Percentiles rank a stretch among this genome's conserved stretches.
Conservation (phyloP, 23 tunicate genomes). For the Botrylloides violaceus region DNA sequence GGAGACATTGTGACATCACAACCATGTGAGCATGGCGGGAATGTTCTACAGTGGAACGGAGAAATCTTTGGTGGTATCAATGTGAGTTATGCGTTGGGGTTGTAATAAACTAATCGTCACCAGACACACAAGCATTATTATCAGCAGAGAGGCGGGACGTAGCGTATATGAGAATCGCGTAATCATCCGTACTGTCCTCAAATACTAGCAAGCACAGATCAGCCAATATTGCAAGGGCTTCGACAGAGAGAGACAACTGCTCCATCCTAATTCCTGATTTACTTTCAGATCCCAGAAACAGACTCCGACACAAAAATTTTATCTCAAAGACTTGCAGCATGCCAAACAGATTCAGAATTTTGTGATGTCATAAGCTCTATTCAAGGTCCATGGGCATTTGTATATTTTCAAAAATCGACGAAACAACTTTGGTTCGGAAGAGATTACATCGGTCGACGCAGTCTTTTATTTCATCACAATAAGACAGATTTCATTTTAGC, state of each 20-base stretch:
- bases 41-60: constrained; percentile 79
- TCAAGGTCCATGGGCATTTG: constrained; percentile 74
- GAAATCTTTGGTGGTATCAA: constrained; percentile 78
- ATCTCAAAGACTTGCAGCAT: constrained; percentile 6
- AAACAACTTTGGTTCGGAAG: constrained; percentile 57
- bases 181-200: no score
- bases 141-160: no score
- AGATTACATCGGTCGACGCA: constrained; percentile 85
- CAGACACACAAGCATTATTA: no score
- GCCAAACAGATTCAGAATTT: constrained; percentile 9
- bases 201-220: no score
- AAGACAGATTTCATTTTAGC: constrained; percentile 14
- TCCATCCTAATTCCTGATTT: not conserved
- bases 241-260: not conserved
- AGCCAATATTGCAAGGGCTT: no score
- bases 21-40: constrained; percentile 37
- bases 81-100: no score
- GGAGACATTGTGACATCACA: constrained; percentile 40
- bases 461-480: constrained; percentile 26
- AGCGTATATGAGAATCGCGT: no score
- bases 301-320: constrained; percentile 50
- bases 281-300: constrained; percentile 33
- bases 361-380: constrained; percentile 15
- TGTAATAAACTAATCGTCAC: no score
- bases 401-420: constrained; percentile 40